Evolutionary conservation across 2,113 vertebrate genomes (phyloP).

Genomic region (Otolemur garnettii): DNA sequence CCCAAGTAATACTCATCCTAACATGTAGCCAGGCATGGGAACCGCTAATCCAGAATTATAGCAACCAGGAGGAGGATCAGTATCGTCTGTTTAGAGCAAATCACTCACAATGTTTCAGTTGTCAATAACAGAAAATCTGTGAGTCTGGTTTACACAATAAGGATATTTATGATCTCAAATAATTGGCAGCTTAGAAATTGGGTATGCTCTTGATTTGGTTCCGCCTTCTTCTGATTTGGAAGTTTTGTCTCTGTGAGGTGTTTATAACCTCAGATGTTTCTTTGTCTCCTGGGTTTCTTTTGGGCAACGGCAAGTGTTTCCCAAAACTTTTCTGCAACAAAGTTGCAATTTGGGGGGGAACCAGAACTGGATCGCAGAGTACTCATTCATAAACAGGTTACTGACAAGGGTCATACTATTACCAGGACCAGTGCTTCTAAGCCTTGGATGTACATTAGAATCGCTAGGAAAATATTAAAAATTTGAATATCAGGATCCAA

Average conservation of each 20-base stretch:
- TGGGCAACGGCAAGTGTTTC: not conserved
- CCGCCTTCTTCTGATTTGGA: not conserved
- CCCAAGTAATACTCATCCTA: not conserved
- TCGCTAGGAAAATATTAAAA: not conserved
- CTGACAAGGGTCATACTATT: not conserved
- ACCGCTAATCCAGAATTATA: not conserved
- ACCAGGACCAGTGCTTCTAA: not conserved
- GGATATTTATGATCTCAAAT: slow-evolving; percentile 33
- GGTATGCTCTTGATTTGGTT: not conserved
- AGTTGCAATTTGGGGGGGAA: not conserved
- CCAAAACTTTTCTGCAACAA: not conserved
- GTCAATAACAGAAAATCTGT: not conserved
- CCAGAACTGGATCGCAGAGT: not conserved
- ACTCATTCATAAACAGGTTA: slow-evolving; percentile 4
- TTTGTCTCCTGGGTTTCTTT: slow-evolving; percentile 2
- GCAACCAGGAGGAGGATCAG: not conserved
- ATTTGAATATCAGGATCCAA: not conserved
- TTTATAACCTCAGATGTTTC: slow-evolving; percentile 19
- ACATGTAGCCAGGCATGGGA: not conserved
- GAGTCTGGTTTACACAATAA: not conserved
- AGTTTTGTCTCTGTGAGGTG: not conserved
- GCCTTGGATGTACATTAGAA: not conserved
- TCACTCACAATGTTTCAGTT: not conserved
- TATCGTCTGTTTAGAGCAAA: slow-evolving; percentile 9
- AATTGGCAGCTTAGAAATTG: not conserved